Conservation (phyloP, 2,797 vertebrate genomes). For the Anguilla megastoma region DNA sequence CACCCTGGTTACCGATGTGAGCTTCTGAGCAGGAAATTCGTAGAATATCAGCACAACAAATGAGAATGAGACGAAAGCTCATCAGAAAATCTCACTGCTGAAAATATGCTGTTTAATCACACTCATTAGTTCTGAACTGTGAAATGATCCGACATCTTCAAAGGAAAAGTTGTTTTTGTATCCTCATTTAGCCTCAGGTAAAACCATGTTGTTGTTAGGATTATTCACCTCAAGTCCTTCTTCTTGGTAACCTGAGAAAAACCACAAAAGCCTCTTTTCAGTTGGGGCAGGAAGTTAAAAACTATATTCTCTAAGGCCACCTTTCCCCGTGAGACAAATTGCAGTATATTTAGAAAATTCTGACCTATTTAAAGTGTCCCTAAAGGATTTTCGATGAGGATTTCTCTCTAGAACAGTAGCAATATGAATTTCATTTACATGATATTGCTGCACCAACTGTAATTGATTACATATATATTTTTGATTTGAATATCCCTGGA, state of each 20-base stretch:
- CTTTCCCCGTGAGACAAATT: neutral
- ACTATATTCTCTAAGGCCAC: neutral
- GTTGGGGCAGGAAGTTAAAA: neutral
- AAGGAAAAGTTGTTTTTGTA: neutral
- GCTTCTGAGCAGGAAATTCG: no score
- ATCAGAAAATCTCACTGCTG: no score
- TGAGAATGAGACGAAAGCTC: no score
- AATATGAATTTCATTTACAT: neutral
- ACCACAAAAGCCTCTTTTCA: neutral
- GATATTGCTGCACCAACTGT: neutral
- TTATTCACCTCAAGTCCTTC: neutral
- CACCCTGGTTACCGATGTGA: no score
- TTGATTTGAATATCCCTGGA: neutral
- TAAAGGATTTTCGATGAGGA: no score
- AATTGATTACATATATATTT: neutral
- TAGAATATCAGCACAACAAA: no score
- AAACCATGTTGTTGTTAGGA: neutral
- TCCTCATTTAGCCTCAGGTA: neutral
- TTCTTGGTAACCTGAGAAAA: neutral
- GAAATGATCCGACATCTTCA: neutral
- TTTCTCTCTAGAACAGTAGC: no score
- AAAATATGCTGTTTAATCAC: no score
- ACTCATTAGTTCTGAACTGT: no score
- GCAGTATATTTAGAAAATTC: neutral
- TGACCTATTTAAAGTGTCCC: neutral